Evolutionary conservation across 2,797 vertebrate species (phyloP), one percentile per base, ranked within the genome.

Genomic region (Clarias platycephalus): DNA sequence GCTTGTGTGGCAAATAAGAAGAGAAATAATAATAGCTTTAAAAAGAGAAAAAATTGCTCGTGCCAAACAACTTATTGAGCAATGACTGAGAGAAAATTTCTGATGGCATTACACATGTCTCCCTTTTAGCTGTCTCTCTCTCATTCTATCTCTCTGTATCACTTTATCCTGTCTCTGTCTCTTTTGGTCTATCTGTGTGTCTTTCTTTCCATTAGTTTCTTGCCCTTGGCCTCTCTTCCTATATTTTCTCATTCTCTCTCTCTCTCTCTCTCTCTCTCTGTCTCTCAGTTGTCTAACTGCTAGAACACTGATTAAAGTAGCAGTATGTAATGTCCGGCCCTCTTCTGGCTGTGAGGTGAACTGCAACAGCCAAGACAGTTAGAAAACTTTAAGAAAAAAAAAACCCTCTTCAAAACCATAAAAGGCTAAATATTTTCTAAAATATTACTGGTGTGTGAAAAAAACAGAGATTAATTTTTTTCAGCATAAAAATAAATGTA

Each of bases 1-100:
- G 75, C n/a, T 64, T 20, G 60, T 80, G 62, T n/a, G 75, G 57
- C 2, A 13, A 77, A 62, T 3, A 34, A 77, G 31, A 77, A 60
- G 8, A 62, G 22, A 66, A 62, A 60, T 76, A 76, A 76, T 57
- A 76, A 76, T 55, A 58, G 55, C 55, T 55, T 74, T 74, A 53
- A 53, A 74, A 74, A 20, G n/a, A 28, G 55, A 24, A 60, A 60
- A 34, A 37, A 60, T 77, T 34, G 3, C 31, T 60, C 0, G 20
- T 15, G 53, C 74, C 22, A 40, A 77, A 62, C 75, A 77, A 60
- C 28, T 62, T 37, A 60, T 77, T 60, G 20, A 77, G 55, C 10
- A 77, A 37, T 9, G 2, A 37, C 31, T 77, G 20, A 60, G 37
- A 24, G 57, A 77, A 60, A 77, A 24, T 24, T 58, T 22, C 57